These are phyloP conservation scores for Liasis olivaceus DNA, from an alignment of 2,797 vertebrate genomes.

Conservation along the genomic window DNA sequence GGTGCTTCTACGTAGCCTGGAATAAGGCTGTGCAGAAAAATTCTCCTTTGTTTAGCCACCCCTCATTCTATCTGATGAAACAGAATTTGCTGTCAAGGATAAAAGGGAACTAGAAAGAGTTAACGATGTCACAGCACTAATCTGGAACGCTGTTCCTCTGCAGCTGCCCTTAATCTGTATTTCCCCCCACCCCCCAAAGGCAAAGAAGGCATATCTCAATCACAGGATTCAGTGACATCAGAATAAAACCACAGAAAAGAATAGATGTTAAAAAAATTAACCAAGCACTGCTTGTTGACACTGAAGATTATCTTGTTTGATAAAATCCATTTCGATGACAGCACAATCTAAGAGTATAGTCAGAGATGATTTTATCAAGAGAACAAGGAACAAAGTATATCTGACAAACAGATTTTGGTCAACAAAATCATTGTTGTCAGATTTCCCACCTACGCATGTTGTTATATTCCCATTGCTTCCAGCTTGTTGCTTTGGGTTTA, in stretches of 20 bases:
- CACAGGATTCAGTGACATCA: not conserved
- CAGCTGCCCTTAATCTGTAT: not conserved
- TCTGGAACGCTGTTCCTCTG: not conserved
- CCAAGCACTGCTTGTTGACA: constrained; percentile 34
- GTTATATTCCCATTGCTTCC: not conserved
- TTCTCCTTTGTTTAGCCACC: not conserved
- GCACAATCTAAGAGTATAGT: constrained; percentile 41
- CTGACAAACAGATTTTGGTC: constrained; percentile 48
- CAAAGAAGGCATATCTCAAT: not conserved
- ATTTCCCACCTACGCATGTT: not conserved
- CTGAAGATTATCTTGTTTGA: constrained; percentile 37
- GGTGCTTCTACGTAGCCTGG: not conserved
- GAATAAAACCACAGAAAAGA: not conserved
- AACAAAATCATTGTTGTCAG: constrained; percentile 46
- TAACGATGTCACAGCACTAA: not conserved
- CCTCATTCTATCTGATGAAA: not conserved
- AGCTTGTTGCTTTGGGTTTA: accelerated
- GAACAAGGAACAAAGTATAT: constrained; percentile 45
- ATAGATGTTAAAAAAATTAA: constrained; percentile 7
- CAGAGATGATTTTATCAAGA: constrained; percentile 57
- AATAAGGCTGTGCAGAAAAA: not conserved
- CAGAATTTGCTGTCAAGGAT: not conserved
- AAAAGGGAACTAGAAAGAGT: not conserved
- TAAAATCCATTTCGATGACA: constrained; percentile 50
- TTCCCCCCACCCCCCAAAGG: not conserved